Conservation (phyloP, 2,797 vertebrate genomes). For the Anguilla megastoma region DNA sequence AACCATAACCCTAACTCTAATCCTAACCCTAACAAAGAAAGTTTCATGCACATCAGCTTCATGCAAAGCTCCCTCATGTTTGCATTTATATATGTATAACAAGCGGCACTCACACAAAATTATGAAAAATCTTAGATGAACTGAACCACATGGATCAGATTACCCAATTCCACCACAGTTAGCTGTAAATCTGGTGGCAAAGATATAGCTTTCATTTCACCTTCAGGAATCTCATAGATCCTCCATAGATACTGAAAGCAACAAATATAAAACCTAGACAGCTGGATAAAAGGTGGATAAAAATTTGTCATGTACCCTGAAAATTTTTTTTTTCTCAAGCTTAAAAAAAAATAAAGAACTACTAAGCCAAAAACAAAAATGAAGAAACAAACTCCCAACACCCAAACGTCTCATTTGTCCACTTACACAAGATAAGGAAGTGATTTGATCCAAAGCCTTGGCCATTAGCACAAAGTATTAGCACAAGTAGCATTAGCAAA, state of each 20-base stretch:
- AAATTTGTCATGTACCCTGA: not conserved
- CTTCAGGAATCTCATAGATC: not conserved
- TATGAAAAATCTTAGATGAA: not conserved
- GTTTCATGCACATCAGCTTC: not conserved
- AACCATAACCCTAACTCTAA: not conserved
- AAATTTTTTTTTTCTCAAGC: not conserved
- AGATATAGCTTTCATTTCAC: not conserved
- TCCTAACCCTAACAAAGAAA: too few relatives aligned
- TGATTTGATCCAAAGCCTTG: not conserved
- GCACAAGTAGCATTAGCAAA: not conserved
- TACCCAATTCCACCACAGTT: not conserved
- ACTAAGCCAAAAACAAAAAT: not conserved
- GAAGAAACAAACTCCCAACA: not conserved
- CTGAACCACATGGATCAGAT: not conserved
- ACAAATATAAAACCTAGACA: not conserved
- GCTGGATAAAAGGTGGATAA: not conserved
- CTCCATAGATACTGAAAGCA: not conserved
- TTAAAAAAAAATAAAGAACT: not conserved
- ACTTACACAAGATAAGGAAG: not conserved
- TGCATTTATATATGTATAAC: constrained; percentile 31
- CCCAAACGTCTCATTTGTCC: not conserved
- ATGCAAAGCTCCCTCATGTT: not conserved
- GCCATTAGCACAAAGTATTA: not conserved
- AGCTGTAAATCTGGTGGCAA: not conserved
- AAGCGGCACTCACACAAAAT: constrained; percentile 24